A percentile compares a stretch with the other conserved stretches of the same genome.
phyloP scores from a whole-genome alignment of 2,888 invertebrate species.

The Meta bourneti region DNA sequence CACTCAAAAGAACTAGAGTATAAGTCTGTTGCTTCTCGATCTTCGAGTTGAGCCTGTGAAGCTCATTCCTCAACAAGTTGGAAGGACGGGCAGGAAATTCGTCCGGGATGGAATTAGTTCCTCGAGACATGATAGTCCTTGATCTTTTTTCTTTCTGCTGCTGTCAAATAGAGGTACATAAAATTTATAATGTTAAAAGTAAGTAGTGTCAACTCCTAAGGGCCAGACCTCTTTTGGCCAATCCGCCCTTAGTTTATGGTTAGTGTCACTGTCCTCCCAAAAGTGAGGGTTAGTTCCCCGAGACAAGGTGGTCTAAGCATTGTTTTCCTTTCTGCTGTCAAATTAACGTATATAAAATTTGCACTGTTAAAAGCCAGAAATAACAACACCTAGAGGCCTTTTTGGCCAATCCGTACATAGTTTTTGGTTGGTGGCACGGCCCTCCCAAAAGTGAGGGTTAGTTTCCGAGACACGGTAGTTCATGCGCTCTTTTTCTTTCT shows the following conservation, averaged over 20 bases:
- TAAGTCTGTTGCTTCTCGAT: constrained; percentile 1
- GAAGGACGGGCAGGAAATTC: constrained; percentile 42
- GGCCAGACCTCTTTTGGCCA: not conserved
- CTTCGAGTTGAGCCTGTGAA: constrained; percentile 8
- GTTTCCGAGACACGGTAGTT: not conserved
- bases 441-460: not conserved
- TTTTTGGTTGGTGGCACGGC: not conserved
- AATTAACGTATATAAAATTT: not conserved
- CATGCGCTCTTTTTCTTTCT: not conserved
- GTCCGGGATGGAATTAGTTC: constrained; percentile 4
- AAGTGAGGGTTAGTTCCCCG: not conserved
- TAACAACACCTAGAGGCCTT: too few species aligned
- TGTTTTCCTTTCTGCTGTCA: not conserved
- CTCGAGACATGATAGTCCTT: not conserved
- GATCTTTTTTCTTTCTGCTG: not conserved
- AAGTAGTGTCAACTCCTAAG: not conserved
- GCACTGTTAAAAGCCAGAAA: too few species aligned
- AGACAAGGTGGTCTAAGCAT: not conserved
- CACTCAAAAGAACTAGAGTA: constrained; percentile 8
- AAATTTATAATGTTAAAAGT: not conserved
- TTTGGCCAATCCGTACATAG: too few species aligned
- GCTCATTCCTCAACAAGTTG: constrained; percentile 17
- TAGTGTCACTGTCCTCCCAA: not conserved
- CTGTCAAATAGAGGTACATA: not conserved
- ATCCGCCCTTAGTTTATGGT: not conserved